A percentile compares a stretch with the other conserved stretches of the same genome.
Evolutionary conservation across 2,888 invertebrate genomes (phyloP).

Genomic region (Drosophila conformis): DNA sequence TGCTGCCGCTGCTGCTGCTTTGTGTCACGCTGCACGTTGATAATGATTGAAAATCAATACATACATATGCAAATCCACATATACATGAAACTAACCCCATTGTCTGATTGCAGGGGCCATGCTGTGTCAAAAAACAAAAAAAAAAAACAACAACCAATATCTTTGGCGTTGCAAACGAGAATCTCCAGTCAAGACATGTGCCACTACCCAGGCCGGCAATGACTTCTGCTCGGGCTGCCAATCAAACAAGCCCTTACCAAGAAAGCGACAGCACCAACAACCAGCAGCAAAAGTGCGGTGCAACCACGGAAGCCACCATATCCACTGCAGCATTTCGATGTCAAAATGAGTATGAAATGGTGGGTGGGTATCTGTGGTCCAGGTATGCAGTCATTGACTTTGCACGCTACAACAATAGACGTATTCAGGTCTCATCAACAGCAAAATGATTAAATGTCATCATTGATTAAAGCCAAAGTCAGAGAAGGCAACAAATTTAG

Average conservation of each 20-base stretch:
- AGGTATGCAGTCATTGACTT: constrained; percentile 1
- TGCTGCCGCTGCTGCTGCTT: constrained; percentile 25
- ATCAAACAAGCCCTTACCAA: not conserved
- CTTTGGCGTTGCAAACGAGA: not conserved
- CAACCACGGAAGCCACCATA: constrained; percentile 2
- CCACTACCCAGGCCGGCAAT: constrained; percentile 23
- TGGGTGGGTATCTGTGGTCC: not conserved
- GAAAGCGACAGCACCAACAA: not conserved
- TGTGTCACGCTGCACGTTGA: constrained; percentile 55
- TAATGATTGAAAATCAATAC: constrained; percentile 77
- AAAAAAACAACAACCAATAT: not conserved
- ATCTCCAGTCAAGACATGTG: constrained; percentile 34
- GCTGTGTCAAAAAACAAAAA: not conserved
- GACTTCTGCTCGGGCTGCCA: constrained; percentile 15
- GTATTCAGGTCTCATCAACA: constrained; percentile 2
- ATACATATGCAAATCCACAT: constrained; percentile 44
- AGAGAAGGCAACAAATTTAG: not conserved
- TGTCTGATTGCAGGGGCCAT: not conserved
- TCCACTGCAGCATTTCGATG: constrained; percentile 44
- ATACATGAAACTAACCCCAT: constrained; percentile 49
- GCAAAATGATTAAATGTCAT: not conserved
- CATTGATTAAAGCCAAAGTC: not conserved
- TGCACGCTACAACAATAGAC: not conserved
- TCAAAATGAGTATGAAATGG: not conserved
- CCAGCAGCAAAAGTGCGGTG: not conserved